A percentile compares a stretch with the other conserved stretches of the same genome.
These are phyloP conservation scores for Limnephilus marmoratus DNA, from an alignment of 2,888 invertebrate species.

Conservation along the genomic window DNA sequence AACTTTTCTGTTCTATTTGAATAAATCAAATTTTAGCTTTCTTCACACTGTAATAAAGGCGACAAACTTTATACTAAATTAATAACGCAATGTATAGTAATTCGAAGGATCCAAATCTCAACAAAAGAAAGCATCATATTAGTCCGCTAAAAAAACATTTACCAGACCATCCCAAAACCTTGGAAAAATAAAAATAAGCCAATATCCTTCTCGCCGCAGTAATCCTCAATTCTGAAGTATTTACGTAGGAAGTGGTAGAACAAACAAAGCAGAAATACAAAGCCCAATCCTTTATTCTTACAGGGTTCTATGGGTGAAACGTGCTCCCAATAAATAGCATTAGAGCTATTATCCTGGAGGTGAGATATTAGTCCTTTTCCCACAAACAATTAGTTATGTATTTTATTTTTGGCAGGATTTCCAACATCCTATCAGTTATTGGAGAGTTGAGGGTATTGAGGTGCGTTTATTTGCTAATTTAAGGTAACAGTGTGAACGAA, in stretches of 20 bases:
- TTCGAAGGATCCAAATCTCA: background rate
- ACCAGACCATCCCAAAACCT: background rate
- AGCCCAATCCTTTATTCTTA: slow-evolving; percentile 27
- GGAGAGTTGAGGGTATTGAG: background rate
- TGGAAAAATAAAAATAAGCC: background rate
- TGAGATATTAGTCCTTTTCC: slow-evolving; percentile 24
- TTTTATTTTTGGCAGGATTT: background rate
- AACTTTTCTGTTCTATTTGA: background rate
- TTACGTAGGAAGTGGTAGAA: slow-evolving; percentile 11
- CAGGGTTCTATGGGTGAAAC: slow-evolving; percentile 15
- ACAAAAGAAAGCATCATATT: background rate
- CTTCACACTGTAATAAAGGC: background rate
- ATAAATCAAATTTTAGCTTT: background rate
- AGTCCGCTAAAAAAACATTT: slow-evolving; percentile 16
- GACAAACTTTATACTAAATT: background rate
- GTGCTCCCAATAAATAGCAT: slow-evolving; percentile 38
- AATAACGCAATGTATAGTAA: background rate
- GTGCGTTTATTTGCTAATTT: background rate
- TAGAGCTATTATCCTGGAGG: slow-evolving; percentile 9
- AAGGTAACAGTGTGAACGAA: background rate
- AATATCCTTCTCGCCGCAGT: background rate
- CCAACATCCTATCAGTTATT: slow-evolving; percentile 11
- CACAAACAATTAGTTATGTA: slow-evolving; percentile 21
- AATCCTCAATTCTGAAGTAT: slow-evolving; percentile 11
- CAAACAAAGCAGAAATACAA: background rate